A percentile compares a stretch with the other conserved stretches of the same genome.
These are phyloP conservation scores for Himalopsyche anomala DNA, from an alignment of 2,888 invertebrate genomes.

Conservation along the genomic window DNA sequence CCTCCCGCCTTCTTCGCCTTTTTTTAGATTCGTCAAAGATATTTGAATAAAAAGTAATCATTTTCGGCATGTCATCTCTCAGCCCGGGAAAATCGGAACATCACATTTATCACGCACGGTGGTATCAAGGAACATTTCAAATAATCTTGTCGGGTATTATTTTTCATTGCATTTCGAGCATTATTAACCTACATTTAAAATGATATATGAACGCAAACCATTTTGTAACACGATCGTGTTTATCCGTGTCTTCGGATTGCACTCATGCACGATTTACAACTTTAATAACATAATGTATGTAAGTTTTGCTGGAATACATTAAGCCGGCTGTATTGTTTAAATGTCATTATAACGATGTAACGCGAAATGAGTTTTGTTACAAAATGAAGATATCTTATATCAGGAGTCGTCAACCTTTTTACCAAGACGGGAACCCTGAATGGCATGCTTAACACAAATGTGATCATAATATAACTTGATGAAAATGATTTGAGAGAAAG, in stretches of 20 bases:
- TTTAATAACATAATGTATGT: conserved; percentile 14
- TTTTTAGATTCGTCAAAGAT: conserved; percentile 28
- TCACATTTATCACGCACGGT: background rate
- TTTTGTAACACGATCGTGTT: background rate
- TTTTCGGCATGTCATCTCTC: background rate
- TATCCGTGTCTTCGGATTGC: background rate
- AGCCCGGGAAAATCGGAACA: conserved; percentile 13
- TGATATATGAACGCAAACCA: background rate
- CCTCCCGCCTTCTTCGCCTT: conserved; percentile 27
- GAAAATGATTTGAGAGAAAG: too few relatives aligned
- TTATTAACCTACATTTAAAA: conserved; percentile 27
- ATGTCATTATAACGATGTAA: background rate
- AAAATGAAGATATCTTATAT: background rate
- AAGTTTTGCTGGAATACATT: conserved; percentile 16
- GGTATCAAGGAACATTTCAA: background rate
- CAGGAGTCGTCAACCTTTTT: too few relatives aligned
- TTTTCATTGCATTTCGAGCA: background rate
- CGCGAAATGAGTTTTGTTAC: background rate
- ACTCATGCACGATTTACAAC: conserved; percentile 26
- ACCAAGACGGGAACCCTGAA: too few relatives aligned
- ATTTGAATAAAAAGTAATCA: conserved; percentile 28
- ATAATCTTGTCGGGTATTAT: background rate
- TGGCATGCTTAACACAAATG: too few relatives aligned
- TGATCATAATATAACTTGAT: too few relatives aligned
- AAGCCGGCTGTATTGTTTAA: conserved; percentile 11